Base-by-base conservation (phyloP, 2,113 vertebrate species). In the Gulo gulo region DNA sequence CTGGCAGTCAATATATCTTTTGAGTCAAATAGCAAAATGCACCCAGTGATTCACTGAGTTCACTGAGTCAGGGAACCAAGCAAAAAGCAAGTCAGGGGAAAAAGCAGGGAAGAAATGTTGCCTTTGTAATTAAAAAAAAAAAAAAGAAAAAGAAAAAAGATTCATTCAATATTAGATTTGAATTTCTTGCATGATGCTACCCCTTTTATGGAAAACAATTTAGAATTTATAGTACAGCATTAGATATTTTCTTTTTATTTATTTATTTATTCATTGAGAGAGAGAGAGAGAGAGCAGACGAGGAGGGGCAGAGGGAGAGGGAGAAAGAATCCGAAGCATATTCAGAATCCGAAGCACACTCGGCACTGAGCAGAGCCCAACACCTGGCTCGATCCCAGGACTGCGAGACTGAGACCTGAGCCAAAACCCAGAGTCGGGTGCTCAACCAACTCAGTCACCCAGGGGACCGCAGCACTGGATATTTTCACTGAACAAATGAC, bases 1-100 rank as follows among this genome's bases (percentile, higher is more conserved):
- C 63, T 96, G 50, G 29, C 61, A 89, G 59, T 95, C 36, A 91
- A 88, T 95, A 12, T 39, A 73, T 89, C 76, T 97, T 96, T 81
- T 45, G 4, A 92, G 57, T 83, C 39, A 81, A 45, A 93, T 42
- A 69, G 50, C 71, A 65, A 92, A 79, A 39, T 50, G 16, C 20
- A 74, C 7, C 24, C 76, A 93, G 24, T 76, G 55, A 69, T 29
- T 82, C 73, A 87, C n/a, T 18, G 34, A 95, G 11, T 63, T 95
- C 42, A 36, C 3, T 12, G 36, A 96, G 29, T 91, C 61, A 94
- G 24, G 42, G 11, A 97, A 47, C 20, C 74, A 86, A 65, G 65
- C 2, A 76, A 36, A 84, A 97, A 86, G n/a, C 9, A 34, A 78
- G 24, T 4, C 13, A 45, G 42, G 6, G 18, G 47, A 29, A 11